A percentile compares a stretch with the other conserved stretches of the same genome.
Evolutionary conservation across 2,113 vertebrate species (phyloP).

Genomic region (Clupea harengus): DNA sequence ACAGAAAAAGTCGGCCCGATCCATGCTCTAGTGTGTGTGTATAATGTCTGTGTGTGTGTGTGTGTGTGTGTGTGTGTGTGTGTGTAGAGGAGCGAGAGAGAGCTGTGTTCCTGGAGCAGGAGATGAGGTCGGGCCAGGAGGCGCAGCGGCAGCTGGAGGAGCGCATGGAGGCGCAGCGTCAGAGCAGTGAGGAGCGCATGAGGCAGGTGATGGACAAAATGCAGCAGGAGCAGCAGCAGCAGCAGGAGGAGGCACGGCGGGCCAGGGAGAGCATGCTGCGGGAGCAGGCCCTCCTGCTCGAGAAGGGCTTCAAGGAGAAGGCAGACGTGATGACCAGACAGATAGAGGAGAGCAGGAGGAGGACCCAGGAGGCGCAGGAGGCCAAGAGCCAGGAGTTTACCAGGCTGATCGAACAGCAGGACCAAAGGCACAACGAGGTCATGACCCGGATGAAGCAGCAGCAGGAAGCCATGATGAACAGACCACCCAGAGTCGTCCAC

Average conservation of each 20-base stretch:
- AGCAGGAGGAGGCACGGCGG: slow-evolving; percentile 2
- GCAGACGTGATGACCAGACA: slow-evolving; percentile 31
- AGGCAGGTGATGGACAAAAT: slow-evolving; percentile 24
- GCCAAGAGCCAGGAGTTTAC: background rate
- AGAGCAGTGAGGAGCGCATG: slow-evolving; percentile 27
- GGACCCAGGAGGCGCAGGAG: background rate
- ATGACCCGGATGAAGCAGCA: background rate
- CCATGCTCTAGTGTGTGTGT: too few relatives aligned
- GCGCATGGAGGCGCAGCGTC: slow-evolving; percentile 18
- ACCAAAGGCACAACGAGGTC: background rate
- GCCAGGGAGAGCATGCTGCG: slow-evolving; percentile 37
- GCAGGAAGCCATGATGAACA: background rate
- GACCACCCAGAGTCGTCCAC: background rate
- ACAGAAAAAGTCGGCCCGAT: too few relatives aligned
- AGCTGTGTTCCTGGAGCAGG: background rate
- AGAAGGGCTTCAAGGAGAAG: slow-evolving; percentile 20
- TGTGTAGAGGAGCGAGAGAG: background rate
- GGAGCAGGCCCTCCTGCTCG: slow-evolving; percentile 30
- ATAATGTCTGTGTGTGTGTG: background rate
- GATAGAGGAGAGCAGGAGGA: slow-evolving; percentile 8
- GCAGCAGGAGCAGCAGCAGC: slow-evolving; percentile 29
- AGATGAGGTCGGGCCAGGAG: slow-evolving; percentile 27
- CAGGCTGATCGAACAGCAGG: background rate
- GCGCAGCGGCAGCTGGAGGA: background rate
- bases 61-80: background rate